Base-by-base conservation (phyloP, 2,888 invertebrate genomes). In the Pterobdella sp. region DNA sequence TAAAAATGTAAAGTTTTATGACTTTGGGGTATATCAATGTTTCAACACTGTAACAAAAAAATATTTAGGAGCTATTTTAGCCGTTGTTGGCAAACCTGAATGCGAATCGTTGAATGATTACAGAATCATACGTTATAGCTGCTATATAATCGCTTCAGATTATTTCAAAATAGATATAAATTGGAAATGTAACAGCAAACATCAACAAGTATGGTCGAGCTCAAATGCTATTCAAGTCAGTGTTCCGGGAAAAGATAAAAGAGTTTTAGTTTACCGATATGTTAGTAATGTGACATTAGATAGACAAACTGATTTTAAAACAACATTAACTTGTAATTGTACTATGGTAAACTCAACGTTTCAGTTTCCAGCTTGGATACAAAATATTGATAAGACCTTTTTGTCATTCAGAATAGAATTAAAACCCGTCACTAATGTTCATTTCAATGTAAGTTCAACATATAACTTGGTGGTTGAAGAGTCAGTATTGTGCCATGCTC, bases 401-500 rank as follows among this genome's bases (percentile, higher is more conserved):
- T 32, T 52, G 42, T n/a, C 22, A 2, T 71, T 36, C n/a, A n/a
- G 18, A 0, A 71, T 36, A 22, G 34, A 1, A 14, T 60, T 63
- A 26, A 1, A 26, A 10, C 37, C 34, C 22, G 22, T 71, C 14
- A 36, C 63, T 60, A 22, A 32, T 4, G 63, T 71, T 29, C 49
- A 60, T 2, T 71, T 71, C 36, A 71, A 71, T 35, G 56, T 71
- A 1, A 60, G 56, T 32, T 31, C 31, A 29, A 34, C 29, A n/a
- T 71, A 71, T 35, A 71, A 71, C 52, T 31, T 71, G 71, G 32
- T 63, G 32, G 71, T 71, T n/a, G 37, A 71, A 52, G 71, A 71
- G 26, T 63, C 71, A 1, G 32, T 71, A 10, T 22, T 36, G 36
- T 71, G 71, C 36, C n/a, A 29, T 14, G 63, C 29, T 1, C n/a